These are phyloP conservation scores for Cricetomys ansorgei DNA, from an alignment of 2,113 vertebrate species.

Conservation along the genomic window DNA sequence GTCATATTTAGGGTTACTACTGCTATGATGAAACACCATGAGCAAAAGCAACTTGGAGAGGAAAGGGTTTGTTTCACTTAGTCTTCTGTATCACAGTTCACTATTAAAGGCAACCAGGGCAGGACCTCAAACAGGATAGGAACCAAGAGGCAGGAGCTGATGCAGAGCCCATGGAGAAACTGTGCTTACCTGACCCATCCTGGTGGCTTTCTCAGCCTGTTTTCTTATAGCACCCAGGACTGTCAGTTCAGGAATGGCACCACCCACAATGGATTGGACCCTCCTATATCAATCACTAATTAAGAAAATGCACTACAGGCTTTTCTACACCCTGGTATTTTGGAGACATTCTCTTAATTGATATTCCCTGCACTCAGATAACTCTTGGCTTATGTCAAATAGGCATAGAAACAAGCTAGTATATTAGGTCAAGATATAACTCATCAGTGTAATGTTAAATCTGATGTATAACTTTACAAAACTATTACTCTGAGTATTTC, in stretches of 20 bases:
- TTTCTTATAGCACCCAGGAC: neutral
- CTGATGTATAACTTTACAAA: neutral
- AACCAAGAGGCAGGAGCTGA: neutral
- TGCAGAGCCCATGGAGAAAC: neutral
- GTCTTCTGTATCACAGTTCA: neutral
- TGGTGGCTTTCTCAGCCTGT: neutral
- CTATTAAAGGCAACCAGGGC: neutral
- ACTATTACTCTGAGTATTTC: neutral
- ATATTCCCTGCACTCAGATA: neutral
- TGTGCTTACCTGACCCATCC: neutral
- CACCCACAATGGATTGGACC: too few relatives aligned
- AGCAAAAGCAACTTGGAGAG: neutral
- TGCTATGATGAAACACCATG: neutral
- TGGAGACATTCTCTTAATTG: neutral
- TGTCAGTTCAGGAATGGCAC: neutral
- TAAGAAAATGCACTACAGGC: neutral
- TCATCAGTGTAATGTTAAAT: neutral
- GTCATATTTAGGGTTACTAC: neutral
- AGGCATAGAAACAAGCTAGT: neutral
- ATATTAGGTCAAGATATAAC: neutral
- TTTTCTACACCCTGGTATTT: neutral
- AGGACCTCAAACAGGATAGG: neutral
- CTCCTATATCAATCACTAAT: neutral
- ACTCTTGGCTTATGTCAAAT: neutral
- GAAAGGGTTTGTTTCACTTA: neutral